Conservation (phyloP, 2,888 invertebrate genomes). For the Agonopterix subpropinquella region DNA sequence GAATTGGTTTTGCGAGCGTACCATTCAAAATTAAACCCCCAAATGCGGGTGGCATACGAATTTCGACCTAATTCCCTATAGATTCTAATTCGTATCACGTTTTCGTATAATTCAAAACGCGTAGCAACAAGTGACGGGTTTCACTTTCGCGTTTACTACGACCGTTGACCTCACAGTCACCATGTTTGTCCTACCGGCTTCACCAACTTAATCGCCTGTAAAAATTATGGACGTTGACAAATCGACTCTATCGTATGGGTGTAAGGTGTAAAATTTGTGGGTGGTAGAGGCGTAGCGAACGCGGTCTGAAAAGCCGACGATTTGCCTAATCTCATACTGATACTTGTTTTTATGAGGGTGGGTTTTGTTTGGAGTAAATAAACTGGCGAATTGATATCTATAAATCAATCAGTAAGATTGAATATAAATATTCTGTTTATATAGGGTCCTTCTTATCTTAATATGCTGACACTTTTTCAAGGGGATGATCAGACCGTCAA, state of each 20-base stretch:
- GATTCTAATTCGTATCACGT: slow-evolving; percentile 35
- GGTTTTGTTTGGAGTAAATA: slow-evolving; percentile 1
- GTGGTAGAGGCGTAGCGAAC: not conserved
- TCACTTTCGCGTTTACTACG: slow-evolving; percentile 52
- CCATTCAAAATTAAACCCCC: slow-evolving; percentile 14
- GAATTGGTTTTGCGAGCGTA: slow-evolving; percentile 16
- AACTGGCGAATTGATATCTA: too few species aligned
- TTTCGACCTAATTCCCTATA: slow-evolving; percentile 19
- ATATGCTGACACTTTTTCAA: too few species aligned
- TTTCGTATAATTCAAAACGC: slow-evolving; percentile 33
- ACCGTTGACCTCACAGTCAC: slow-evolving; percentile 38
- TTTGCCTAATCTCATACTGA: slow-evolving; percentile 32
- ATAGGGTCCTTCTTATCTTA: too few species aligned
- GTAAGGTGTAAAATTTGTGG: slow-evolving; percentile 3
- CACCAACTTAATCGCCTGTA: slow-evolving; percentile 22
- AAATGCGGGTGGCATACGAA: slow-evolving; percentile 22
- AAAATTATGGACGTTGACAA: slow-evolving; percentile 15
- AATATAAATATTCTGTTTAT: too few species aligned
- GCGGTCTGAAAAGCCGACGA: slow-evolving; percentile 9
- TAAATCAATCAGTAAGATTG: too few species aligned
- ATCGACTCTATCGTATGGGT: slow-evolving; percentile 10
- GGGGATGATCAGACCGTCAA: too few species aligned
- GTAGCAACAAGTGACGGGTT: slow-evolving; percentile 59
- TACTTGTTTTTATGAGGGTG: slow-evolving; percentile 21
- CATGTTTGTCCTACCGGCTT: slow-evolving; percentile 31